Evolutionary conservation across 2,797 vertebrate genomes (phyloP).

Genomic region (Sebastes paucispinis): DNA sequence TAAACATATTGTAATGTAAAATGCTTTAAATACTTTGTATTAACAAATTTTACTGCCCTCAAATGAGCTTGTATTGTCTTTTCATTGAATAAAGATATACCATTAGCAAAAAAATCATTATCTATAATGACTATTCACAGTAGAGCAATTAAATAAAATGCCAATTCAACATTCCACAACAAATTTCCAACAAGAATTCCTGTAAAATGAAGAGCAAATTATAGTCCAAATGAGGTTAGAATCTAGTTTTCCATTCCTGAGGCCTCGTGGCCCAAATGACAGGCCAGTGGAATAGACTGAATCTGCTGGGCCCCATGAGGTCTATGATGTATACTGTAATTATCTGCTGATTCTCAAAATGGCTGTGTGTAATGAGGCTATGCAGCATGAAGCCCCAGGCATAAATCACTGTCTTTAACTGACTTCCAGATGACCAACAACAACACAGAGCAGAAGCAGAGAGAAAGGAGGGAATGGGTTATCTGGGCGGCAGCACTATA

Average conservation of each 20-base stretch:
- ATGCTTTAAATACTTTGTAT: background rate
- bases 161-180: conserved; percentile 23
- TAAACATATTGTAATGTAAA: conserved; percentile 16
- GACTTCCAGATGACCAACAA: conserved; percentile 80
- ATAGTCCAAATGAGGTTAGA: conserved; percentile 41
- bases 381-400: conserved; percentile 74
- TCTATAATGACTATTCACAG: conserved; percentile 37
- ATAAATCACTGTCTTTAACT: conserved; percentile 86
- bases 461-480: conserved; percentile 58
- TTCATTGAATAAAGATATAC: conserved; percentile 15
- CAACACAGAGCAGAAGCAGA: conserved; percentile 63
- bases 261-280: conserved; percentile 67
- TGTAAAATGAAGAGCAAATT: conserved; percentile 37
- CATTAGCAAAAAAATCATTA: conserved; percentile 25
- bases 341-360: conserved; percentile 88
- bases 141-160: conserved; percentile 33
- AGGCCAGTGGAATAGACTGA: conserved; percentile 72
- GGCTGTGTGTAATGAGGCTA: conserved; percentile 85
- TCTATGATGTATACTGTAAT: conserved; percentile 87
- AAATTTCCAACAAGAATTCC: conserved; percentile 24
- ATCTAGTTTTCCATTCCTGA: conserved; percentile 60
- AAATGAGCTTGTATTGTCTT: conserved; percentile 4
- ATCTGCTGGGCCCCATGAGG: conserved; percentile 71
- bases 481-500: conserved; percentile 51
- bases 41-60: conserved; percentile 6